A percentile compares a stretch with the other conserved stretches of the same genome.
Conservation (phyloP, 2,888 invertebrate genomes). For the Drosophila antonietae region DNA sequence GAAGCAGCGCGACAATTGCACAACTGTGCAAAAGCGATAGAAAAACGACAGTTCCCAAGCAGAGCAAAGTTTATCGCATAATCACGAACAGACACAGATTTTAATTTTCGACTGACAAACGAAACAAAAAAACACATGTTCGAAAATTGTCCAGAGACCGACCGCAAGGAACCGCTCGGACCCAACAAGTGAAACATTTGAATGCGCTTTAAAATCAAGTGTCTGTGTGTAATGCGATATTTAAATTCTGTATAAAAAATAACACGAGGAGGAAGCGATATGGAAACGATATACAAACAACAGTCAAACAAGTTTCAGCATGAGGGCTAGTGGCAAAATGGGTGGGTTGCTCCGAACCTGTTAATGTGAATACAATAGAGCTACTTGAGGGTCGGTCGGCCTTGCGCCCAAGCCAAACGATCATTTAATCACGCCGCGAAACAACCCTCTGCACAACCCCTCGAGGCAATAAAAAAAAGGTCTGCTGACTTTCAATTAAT, state of each 20-base stretch:
- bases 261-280: constrained; percentile 15
- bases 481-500: constrained; percentile 77
- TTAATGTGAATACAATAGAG: constrained; percentile 75
- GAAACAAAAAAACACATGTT: constrained; percentile 68
- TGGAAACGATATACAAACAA: constrained; percentile 24
- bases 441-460: constrained; percentile 47
- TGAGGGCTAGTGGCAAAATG: constrained; percentile 31
- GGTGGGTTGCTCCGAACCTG: constrained; percentile 68
- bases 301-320: constrained; percentile 37
- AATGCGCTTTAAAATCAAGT: constrained; percentile 72
- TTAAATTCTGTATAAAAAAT: constrained; percentile 63
- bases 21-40: constrained; percentile 60
- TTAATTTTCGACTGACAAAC: constrained; percentile 62
- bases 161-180: constrained; percentile 12
- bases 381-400: constrained; percentile 60
- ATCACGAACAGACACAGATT: constrained; percentile 70
- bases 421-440: constrained; percentile 63
- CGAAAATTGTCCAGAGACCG: constrained; percentile 65
- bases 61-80: constrained; percentile 61
- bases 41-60: constrained; percentile 32
- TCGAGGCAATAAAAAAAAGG: constrained; percentile 57
- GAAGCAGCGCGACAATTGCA: constrained; percentile 54
- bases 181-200: constrained; percentile 73
- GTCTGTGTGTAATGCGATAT: constrained; percentile 77
- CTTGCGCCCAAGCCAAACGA: constrained; percentile 54